Conservation (phyloP, 1,140 invertebrate genomes). For the Coelopa frigida region DNA sequence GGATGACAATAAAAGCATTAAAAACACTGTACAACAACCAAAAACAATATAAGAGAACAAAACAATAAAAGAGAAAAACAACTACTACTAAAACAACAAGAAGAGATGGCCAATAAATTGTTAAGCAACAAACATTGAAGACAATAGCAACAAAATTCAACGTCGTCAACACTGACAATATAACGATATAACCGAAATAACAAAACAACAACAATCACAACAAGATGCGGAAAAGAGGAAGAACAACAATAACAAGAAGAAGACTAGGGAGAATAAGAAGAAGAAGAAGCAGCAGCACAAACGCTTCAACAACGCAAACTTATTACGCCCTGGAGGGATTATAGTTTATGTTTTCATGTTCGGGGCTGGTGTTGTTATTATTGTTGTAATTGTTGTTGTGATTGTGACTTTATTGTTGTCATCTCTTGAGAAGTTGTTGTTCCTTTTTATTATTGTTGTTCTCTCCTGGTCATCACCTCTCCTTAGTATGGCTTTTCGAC, state of each 20-base stretch:
- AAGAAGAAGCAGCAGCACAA: conserved; percentile 2
- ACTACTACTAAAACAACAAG: conserved; percentile 18
- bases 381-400: too few relatives aligned
- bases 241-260: conserved; percentile 4
- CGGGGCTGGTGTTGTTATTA: too few relatives aligned
- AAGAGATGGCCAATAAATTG: conserved; percentile 13
- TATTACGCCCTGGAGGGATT: too few relatives aligned
- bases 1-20: conserved; percentile 23
- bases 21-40: conserved; percentile 9
- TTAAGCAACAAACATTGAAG: conserved; percentile 11
- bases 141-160: conserved; percentile 2
- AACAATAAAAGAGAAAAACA: conserved; percentile 18
- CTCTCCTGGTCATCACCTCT: too few relatives aligned
- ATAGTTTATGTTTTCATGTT: too few relatives aligned
- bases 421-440: too few relatives aligned
- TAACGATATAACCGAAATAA: conserved; percentile 15
- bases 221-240: background rate
- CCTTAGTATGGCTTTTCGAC: too few relatives aligned
- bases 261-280: conserved; percentile 2
- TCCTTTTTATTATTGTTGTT: too few relatives aligned
- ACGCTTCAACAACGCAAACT: conserved; percentile 24
- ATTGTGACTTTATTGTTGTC: too few relatives aligned
- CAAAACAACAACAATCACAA: conserved; percentile 14
- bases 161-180: background rate
- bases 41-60: conserved; percentile 8